These are phyloP conservation scores for Hypomecis punctinalis DNA, from an alignment of 2,888 invertebrate species.

Conservation along the genomic window DNA sequence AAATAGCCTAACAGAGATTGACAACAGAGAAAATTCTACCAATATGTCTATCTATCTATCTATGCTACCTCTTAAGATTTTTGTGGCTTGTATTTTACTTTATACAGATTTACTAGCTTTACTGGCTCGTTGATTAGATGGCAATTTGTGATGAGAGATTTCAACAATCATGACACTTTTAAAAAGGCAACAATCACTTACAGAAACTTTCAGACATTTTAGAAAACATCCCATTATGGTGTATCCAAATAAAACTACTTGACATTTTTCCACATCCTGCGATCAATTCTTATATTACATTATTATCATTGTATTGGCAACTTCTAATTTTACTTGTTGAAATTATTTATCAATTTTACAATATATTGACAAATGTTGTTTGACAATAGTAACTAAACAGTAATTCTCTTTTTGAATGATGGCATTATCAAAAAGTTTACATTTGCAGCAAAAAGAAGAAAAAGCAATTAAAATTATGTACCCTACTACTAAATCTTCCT, in stretches of 20 bases:
- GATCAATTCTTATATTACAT: neutral
- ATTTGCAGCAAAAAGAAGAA: neutral
- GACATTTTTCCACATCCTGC: conserved; percentile 6
- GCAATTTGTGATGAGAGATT: neutral
- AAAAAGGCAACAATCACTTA: conserved; percentile 45
- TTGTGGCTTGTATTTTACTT: neutral
- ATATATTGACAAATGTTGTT: too few relatives aligned
- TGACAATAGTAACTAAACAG: neutral
- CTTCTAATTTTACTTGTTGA: conserved; percentile 27
- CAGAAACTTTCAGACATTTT: conserved; percentile 53
- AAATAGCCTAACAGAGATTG: too few relatives aligned
- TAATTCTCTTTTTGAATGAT: conserved; percentile 37
- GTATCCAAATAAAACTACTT: conserved; percentile 1
- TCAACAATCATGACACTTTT: neutral
- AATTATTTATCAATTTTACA: conserved; percentile 22
- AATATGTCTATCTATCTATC: too few relatives aligned
- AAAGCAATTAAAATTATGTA: too few relatives aligned
- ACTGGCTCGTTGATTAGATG: too few relatives aligned
- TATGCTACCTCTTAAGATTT: too few relatives aligned
- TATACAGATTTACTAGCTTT: neutral
- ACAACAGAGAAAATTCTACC: too few relatives aligned
- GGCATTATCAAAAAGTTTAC: neutral
- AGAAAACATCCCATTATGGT: conserved; percentile 49
- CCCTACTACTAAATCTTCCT: too few relatives aligned
- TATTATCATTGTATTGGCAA: neutral